Conservation (phyloP, 2,113 vertebrate genomes). For the Corythoichthys haematopterus region DNA sequence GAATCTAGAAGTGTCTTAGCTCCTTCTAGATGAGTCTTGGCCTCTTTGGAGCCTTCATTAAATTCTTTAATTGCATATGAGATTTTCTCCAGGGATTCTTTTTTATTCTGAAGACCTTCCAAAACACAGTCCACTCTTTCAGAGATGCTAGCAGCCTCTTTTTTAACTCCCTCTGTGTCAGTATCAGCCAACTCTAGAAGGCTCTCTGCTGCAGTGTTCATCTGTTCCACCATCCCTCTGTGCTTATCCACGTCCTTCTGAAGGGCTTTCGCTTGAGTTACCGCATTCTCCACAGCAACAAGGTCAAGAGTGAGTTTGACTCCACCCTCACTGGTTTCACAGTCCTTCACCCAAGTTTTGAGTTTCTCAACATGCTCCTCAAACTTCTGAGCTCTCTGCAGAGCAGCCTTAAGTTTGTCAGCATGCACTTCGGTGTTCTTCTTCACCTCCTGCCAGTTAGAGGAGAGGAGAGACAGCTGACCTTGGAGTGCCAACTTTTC, state of each 20-base stretch:
- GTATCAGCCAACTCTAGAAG: slow-evolving; percentile 79
- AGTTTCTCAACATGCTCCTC: slow-evolving; percentile 81
- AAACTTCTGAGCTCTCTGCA: slow-evolving; percentile 82
- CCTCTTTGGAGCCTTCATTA: slow-evolving; percentile 80
- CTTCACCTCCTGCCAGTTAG: slow-evolving; percentile 85
- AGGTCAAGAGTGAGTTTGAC: slow-evolving; percentile 77
- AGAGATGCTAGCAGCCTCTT: slow-evolving; percentile 74
- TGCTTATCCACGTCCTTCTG: slow-evolving; percentile 92
- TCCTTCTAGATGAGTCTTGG: slow-evolving; percentile 76
- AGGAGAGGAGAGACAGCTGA: slow-evolving; percentile 79
- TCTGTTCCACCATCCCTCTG: slow-evolving; percentile 80
- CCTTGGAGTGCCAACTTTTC: slow-evolving; percentile 83
- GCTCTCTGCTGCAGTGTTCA: slow-evolving; percentile 78
- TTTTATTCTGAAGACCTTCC: slow-evolving; percentile 81
- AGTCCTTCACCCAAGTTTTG: slow-evolving; percentile 81
- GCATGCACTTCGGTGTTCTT: slow-evolving; percentile 74
- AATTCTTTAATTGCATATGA: slow-evolving; percentile 85
- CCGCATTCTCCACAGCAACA: slow-evolving; percentile 73
- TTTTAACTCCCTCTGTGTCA: slow-evolving; percentile 77
- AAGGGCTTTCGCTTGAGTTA: slow-evolving; percentile 78
- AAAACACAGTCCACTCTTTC: slow-evolving; percentile 76
- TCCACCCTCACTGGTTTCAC: slow-evolving; percentile 68
- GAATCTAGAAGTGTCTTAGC: slow-evolving; percentile 80
- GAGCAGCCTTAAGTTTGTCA: slow-evolving; percentile 75
- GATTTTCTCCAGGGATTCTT: slow-evolving; percentile 79